Base-by-base conservation (phyloP, 2,888 invertebrate species). In the Argyresthia goedartella region DNA sequence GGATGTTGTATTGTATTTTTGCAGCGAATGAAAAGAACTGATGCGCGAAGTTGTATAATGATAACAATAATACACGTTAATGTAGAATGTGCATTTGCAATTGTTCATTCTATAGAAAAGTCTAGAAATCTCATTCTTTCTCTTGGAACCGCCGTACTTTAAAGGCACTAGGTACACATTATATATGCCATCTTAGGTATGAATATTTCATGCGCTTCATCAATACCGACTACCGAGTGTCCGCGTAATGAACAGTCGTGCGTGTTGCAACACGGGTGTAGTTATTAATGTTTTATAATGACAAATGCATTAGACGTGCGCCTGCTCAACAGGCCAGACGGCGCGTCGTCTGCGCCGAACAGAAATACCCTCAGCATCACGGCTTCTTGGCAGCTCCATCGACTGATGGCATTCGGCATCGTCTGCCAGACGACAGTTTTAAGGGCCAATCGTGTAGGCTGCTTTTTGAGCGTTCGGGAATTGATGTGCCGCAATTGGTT, bases 1-100 rank as follows among this genome's bases (percentile, higher is more conserved):
- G 59, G 59, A 59, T 56, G 51, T 49, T 39, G 39, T 39, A 4
- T 39, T 11, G n/a, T 39, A 39, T 39, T 39, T 39, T 8, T 36
- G 36, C 36, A 9, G 36, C 36, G 36, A 8, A 8, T 39, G 39
- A 39, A 11, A 39, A 39, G 9, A 39, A 8, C 39, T 11, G 3
- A 39, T 39, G 39, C 39, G n/a, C 2, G 8, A 39, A 39, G 25
- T 25, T 25, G 3, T 25, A 25, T 6, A 25, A 25, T 25, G 25
- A 2, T 25, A 4, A 25, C 2, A 25, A 25, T 25, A 25, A 25
- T n/a, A n/a, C n/a, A n/a, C n/a, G 25, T 25, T 25, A 25, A 25
- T 25, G 25, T 25, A 25, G 25, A 25, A 6, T 25, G 25, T 25
- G 25, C 25, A 25, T 25, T 2, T 25, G 25, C 25, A 25, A 4